Evolutionary conservation across 1,140 invertebrate species (phyloP), one percentile per base, ranked within the genome.

Genomic region (Heliconius nattereri): DNA sequence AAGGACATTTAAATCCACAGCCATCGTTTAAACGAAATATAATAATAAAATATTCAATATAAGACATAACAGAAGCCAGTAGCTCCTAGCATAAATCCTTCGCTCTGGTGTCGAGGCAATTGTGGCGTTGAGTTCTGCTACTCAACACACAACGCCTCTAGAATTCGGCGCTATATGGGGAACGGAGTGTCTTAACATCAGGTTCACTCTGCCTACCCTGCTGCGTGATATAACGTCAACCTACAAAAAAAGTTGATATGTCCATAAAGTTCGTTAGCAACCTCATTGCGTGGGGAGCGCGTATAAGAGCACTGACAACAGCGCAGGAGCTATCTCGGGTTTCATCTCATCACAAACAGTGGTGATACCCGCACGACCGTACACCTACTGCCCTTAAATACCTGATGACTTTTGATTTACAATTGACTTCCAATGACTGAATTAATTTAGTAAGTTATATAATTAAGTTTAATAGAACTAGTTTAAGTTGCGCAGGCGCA

Each of bases 241-340:
- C 40, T 45, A 45, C 16, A 45, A 45, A 40, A 45, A 45, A 54
- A 54, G 20, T 23, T 5, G 8, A 66, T 29, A 66, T 5, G 60
- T 66, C 60, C 60, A 26, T 66, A 26, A 16, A 16, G 60, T 29
- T 66, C 60, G 60, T 29, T 26, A 66, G 60, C 60, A 71, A 23
- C 71, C 71, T 86, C 82, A 35, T 78, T 76, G 80, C 77, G 73
- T 81, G 83, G 72, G 66, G 70, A 85, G 78, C 79, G 78, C 83
- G 77, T 85, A 83, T 81, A 78, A 89, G 89, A 90, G 86, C 83
- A 87, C 73, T 85, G 86, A 87, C 89, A 90, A 91, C 87, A 90
- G 76, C 54, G 79, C 77, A 85, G 84, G 78, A 85, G 86, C 83
- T 81, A 84, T 88, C 83, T 91, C 88, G 79, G 89, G 88, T 92